These are phyloP conservation scores for Phasianus colchicus DNA, from an alignment of 2,113 vertebrate species.

Conservation along the genomic window DNA sequence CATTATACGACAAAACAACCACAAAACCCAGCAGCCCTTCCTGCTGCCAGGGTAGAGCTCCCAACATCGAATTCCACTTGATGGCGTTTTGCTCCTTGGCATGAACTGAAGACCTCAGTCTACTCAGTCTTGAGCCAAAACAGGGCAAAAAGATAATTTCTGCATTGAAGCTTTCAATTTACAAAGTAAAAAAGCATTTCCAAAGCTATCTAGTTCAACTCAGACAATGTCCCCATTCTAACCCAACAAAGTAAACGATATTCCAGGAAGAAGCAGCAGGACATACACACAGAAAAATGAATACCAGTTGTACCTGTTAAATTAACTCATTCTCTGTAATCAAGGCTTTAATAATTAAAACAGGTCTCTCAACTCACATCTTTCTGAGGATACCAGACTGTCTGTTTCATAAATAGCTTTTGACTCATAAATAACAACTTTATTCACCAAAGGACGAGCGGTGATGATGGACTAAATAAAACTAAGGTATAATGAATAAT, in stretches of 20 bases:
- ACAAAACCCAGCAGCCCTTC: not conserved
- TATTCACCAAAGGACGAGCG: not conserved
- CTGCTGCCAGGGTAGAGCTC: not conserved
- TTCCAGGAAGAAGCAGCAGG: not conserved
- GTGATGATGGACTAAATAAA: not conserved
- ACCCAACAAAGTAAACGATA: not conserved
- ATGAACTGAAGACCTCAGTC: not conserved
- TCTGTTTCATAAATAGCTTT: slow-evolving; percentile 50
- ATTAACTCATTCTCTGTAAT: slow-evolving; percentile 43
- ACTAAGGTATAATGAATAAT: slow-evolving; percentile 16
- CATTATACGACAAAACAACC: not conserved
- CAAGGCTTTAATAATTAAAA: slow-evolving; percentile 21
- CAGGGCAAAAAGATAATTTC: not conserved
- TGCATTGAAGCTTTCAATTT: not conserved
- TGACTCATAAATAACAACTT: slow-evolving; percentile 49
- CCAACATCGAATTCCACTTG: not conserved
- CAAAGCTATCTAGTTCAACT: not conserved
- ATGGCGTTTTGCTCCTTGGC: not conserved
- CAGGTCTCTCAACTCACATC: not conserved
- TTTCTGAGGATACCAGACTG: not conserved
- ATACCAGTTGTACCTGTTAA: slow-evolving; percentile 40
- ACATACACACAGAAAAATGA: not conserved
- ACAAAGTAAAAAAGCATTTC: not conserved
- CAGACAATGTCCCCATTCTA: not conserved
- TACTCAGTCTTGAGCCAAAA: not conserved